Percentiles rank a stretch among this genome's conserved stretches.
Conservation (phyloP, 1,140 invertebrate species). For the Ladona fulva region DNA sequence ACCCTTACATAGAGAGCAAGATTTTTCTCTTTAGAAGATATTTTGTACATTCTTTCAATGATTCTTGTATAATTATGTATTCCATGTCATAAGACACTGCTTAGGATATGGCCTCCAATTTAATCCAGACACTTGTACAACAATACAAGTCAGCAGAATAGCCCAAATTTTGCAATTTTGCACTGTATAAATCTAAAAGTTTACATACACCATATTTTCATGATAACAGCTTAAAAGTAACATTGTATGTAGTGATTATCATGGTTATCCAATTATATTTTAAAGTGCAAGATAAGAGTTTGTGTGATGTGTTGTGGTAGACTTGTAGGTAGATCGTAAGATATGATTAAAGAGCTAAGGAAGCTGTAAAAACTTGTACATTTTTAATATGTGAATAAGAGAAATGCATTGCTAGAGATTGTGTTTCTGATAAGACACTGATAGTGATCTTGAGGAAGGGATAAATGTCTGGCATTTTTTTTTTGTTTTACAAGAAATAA, state of each 20-base stretch:
- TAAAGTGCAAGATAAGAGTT: neutral
- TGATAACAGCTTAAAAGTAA: neutral
- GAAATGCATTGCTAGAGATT: no score
- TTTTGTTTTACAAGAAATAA: neutral
- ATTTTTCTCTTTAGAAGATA: neutral
- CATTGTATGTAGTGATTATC: neutral
- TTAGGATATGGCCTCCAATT: neutral
- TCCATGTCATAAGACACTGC: neutral
- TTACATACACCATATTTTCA: neutral
- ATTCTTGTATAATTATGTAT: neutral
- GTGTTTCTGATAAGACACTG: no score
- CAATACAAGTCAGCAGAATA: neutral
- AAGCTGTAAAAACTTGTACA: slow-evolving; percentile 6
- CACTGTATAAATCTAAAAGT: neutral
- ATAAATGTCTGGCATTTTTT: neutral
- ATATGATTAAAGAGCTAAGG: neutral
- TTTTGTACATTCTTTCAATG: slow-evolving; percentile 3
- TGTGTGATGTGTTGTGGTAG: neutral
- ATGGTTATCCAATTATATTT: neutral
- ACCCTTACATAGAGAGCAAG: neutral
- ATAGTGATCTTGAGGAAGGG: no score
- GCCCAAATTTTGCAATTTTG: neutral
- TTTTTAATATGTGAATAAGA: slow-evolving; percentile 9
- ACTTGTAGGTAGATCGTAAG: neutral
- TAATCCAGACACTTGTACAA: neutral